These are phyloP conservation scores for Helicorthomorpha holstii DNA, from an alignment of 1,140 invertebrate genomes.

Conservation along the genomic window DNA sequence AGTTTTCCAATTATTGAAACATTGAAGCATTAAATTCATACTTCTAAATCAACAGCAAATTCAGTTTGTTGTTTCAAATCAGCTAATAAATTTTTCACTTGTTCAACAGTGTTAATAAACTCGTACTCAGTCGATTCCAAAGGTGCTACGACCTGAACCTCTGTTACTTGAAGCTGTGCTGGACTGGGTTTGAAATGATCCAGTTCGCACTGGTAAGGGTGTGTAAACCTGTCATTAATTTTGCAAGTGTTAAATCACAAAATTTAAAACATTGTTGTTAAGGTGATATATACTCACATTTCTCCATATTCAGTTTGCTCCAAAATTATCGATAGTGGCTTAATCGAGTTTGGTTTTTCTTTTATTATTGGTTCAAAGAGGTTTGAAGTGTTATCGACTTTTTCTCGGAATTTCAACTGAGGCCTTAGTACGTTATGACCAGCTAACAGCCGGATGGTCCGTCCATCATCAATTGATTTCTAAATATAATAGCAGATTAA, in stretches of 20 bases:
- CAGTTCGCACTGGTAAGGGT: conserved; percentile 81
- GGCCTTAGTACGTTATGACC: conserved; percentile 61
- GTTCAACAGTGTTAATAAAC: conserved; percentile 43
- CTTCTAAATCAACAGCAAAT: conserved; percentile 74
- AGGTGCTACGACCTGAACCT: conserved; percentile 11
- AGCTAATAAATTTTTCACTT: conserved; percentile 44
- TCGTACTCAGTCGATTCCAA: conserved; percentile 46
- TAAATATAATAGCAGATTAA: conserved; percentile 12
- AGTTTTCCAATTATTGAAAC: neutral
- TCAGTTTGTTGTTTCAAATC: conserved; percentile 46
- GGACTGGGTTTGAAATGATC: conserved; percentile 28
- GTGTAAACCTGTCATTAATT: conserved; percentile 39
- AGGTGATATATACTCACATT: conserved; percentile 23
- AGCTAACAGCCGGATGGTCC: conserved; percentile 44
- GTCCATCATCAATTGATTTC: no score
- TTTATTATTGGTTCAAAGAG: conserved; percentile 66
- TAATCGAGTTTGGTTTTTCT: conserved; percentile 74
- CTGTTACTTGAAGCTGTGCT: conserved; percentile 6
- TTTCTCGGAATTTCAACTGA: conserved; percentile 65
- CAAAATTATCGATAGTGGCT: conserved; percentile 52
- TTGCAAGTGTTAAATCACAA: neutral
- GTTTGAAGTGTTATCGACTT: conserved; percentile 57
- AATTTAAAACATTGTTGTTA: conserved; percentile 3
- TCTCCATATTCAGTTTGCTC: conserved; percentile 42
- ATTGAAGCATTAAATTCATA: neutral